A percentile compares a stretch with the other conserved stretches of the same genome.
Conservation (phyloP, 2,888 invertebrate species). For the Lasioglossum vierecki region DNA sequence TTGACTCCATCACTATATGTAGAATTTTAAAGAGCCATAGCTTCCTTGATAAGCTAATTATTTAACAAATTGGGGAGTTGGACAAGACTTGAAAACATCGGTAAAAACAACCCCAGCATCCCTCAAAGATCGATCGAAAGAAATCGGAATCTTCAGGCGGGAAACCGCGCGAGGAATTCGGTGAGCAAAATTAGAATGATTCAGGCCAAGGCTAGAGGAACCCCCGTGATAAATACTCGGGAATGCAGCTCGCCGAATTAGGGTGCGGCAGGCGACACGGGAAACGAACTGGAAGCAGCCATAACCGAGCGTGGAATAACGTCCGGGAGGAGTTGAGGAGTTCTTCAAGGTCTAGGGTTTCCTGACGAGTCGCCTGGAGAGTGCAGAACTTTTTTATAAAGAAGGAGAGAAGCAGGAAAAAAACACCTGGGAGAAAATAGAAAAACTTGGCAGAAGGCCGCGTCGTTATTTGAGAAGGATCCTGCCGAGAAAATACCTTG, state of each 20-base stretch:
- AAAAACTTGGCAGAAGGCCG: background rate
- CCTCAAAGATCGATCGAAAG: background rate
- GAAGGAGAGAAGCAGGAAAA: background rate
- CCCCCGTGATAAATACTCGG: background rate
- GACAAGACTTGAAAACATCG: too few species aligned
- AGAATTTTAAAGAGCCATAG: too few species aligned
- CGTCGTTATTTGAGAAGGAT: background rate
- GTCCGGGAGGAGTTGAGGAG: background rate
- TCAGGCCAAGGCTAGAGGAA: background rate
- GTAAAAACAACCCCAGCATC: background rate
- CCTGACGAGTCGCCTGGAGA: background rate
- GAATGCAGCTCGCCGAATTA: conserved; percentile 12
- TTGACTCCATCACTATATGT: too few species aligned
- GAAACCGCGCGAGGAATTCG: background rate
- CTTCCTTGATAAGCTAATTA: too few species aligned
- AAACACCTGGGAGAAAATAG: background rate
- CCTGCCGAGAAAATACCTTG: background rate
- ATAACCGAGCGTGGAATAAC: background rate
- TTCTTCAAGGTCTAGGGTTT: conserved; percentile 10
- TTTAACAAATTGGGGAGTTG: too few species aligned
- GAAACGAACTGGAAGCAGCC: background rate
- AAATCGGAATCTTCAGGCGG: background rate
- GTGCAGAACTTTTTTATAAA: background rate
- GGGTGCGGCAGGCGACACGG: background rate
- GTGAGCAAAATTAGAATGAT: background rate